phyloP scores from a whole-genome alignment of 2,888 invertebrate genomes.

The Lingula anatina region DNA sequence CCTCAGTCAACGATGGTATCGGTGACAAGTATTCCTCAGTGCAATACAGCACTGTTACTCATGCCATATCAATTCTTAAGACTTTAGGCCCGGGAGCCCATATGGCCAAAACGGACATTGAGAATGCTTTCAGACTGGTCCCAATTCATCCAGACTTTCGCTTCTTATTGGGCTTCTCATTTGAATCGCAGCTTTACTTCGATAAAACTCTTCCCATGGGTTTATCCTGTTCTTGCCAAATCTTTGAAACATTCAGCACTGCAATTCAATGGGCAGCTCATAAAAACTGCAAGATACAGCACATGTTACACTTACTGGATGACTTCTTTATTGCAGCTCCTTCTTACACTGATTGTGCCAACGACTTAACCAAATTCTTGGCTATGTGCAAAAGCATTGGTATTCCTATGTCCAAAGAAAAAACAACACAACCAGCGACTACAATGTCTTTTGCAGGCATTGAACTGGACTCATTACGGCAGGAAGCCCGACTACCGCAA shows the following conservation, averaged over 20 bases:
- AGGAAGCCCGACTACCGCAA: slow-evolving; percentile 1
- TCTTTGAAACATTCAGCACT: slow-evolving; percentile 11
- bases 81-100: too few relatives aligned
- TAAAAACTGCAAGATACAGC: neutral
- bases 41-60: slow-evolving; percentile 6
- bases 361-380: too few relatives aligned
- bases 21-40: slow-evolving; percentile 4
- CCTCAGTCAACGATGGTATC: slow-evolving; percentile 8
- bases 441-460: slow-evolving; percentile 2
- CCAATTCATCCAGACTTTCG: too few relatives aligned
- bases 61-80: slow-evolving; percentile 5
- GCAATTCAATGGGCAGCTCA: slow-evolving; percentile 5
- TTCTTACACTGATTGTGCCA: too few relatives aligned
- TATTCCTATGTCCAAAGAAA: too few relatives aligned
- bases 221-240: slow-evolving; percentile 2
- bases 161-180: too few relatives aligned
- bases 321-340: too few relatives aligned
- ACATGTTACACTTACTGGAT: too few relatives aligned
- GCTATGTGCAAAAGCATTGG: too few relatives aligned
- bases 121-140: slow-evolving; percentile 7
- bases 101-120: too few relatives aligned
- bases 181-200: slow-evolving; percentile 7
- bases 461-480: neutral
- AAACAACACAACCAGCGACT: neutral
- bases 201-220: slow-evolving; percentile 10